Conservation (phyloP, 2,888 invertebrate genomes). For the Tenthredo livida region DNA sequence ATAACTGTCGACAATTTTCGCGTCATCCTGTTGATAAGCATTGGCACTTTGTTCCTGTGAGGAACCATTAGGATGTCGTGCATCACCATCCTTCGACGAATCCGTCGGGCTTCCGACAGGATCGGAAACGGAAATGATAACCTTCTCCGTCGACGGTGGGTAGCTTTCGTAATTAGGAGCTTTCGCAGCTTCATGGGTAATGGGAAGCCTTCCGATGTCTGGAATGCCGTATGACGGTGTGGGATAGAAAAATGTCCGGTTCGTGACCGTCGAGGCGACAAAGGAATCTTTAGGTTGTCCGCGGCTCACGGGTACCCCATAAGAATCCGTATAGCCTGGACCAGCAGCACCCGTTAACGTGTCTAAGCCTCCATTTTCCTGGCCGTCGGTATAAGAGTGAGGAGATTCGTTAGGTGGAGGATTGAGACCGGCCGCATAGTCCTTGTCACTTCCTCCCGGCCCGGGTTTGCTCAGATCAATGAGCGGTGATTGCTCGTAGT, state of each 20-base stretch:
- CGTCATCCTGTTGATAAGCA: background rate
- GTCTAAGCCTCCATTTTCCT: constrained; percentile 46
- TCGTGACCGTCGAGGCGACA: background rate
- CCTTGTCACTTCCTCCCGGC: constrained; percentile 60
- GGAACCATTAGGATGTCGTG: background rate
- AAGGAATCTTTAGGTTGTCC: background rate
- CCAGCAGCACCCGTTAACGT: background rate
- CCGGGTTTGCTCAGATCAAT: constrained; percentile 80
- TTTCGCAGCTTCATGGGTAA: constrained; percentile 22
- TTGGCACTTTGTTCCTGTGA: background rate
- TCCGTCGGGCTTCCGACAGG: background rate
- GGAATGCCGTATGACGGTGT: constrained; percentile 36
- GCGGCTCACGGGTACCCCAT: background rate
- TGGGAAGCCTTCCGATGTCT: constrained; percentile 16
- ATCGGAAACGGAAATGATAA: background rate
- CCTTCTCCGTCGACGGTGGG: constrained; percentile 36
- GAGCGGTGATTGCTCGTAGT: constrained; percentile 85
- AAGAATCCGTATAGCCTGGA: background rate
- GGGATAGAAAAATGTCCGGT: background rate
- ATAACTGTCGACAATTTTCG: constrained; percentile 43
- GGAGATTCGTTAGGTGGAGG: constrained; percentile 58
- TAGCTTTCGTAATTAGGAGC: constrained; percentile 12
- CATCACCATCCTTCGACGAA: background rate
- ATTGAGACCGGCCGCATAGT: constrained; percentile 54
- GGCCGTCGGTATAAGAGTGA: constrained; percentile 45